Evolutionary conservation across 1,140 invertebrate species (phyloP).

Genomic region (Caenorhabditis inopinata): DNA sequence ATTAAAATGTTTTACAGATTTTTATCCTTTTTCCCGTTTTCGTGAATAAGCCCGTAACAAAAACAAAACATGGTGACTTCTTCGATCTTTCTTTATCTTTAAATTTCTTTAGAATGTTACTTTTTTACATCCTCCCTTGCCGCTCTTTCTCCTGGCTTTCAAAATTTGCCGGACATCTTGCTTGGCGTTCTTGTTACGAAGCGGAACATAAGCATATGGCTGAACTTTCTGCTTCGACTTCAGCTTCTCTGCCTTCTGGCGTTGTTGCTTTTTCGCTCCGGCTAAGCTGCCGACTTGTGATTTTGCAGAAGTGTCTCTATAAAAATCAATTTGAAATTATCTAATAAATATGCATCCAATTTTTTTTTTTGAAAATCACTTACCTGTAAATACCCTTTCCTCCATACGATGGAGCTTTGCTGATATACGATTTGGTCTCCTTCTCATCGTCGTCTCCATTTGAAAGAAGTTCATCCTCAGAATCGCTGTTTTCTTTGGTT

Average conservation of each 20-base stretch:
- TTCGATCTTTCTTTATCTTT: too few species aligned
- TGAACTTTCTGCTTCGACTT: constrained; percentile 28
- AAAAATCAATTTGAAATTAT: neutral
- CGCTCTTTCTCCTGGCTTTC: constrained; percentile 40
- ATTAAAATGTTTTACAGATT: too few species aligned
- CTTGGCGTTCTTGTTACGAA: constrained; percentile 37
- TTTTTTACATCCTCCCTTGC: constrained; percentile 27
- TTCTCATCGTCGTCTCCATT: constrained; percentile 29
- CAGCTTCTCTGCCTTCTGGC: neutral
- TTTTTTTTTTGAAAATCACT: too few species aligned
- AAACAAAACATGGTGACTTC: too few species aligned
- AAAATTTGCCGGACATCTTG: constrained; percentile 41
- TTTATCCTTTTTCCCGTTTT: too few species aligned
- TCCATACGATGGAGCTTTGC: neutral
- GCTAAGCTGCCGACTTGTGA: constrained; percentile 7
- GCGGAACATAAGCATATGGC: constrained; percentile 49
- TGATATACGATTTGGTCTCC: constrained; percentile 4
- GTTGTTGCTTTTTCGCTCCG: neutral
- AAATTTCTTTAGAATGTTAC: neutral
- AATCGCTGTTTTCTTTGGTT: constrained; percentile 36
- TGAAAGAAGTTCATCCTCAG: constrained; percentile 9
- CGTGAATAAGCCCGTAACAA: too few species aligned
- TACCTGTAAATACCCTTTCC: constrained; percentile 15
- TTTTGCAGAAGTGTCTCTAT: neutral
- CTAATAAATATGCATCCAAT: too few species aligned